Conservation (phyloP, 1,140 invertebrate genomes). For the Phthorimaea operculella region DNA sequence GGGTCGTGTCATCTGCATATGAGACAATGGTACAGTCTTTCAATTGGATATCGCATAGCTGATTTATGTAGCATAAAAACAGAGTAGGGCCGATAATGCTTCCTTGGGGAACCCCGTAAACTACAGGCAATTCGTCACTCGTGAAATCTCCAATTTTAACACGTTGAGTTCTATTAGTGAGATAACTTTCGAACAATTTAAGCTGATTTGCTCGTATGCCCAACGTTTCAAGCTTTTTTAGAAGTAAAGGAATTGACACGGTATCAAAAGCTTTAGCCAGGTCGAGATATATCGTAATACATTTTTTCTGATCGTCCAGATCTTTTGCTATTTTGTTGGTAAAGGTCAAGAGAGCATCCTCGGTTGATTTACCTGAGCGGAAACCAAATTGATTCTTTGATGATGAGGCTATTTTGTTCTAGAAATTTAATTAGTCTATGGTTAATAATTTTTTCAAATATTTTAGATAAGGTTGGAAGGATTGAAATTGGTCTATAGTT, state of each 20-base stretch:
- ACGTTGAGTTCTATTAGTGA: not conserved
- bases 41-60: not conserved
- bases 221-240: not conserved
- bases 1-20: conserved; percentile 12
- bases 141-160: not conserved
- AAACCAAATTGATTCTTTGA: too few relatives aligned
- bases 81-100: conserved; percentile 11
- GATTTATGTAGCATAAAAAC: not conserved
- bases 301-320: not conserved
- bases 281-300: not conserved
- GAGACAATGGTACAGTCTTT: conserved; percentile 4
- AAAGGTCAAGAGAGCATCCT: too few relatives aligned
- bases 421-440: too few relatives aligned
- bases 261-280: conserved; percentile 8
- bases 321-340: not conserved
- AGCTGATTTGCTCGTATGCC: not conserved
- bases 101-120: conserved; percentile 10
- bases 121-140: not conserved
- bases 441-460: too few relatives aligned
- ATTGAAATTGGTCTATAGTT: too few relatives aligned
- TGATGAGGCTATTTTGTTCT: too few relatives aligned
- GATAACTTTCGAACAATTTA: not conserved
- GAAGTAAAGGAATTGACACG: conserved; percentile 7
- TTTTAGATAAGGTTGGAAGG: too few relatives aligned
- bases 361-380: too few relatives aligned